Conservation (phyloP, 2,888 invertebrate species). For the Eupithecia centaureata region DNA sequence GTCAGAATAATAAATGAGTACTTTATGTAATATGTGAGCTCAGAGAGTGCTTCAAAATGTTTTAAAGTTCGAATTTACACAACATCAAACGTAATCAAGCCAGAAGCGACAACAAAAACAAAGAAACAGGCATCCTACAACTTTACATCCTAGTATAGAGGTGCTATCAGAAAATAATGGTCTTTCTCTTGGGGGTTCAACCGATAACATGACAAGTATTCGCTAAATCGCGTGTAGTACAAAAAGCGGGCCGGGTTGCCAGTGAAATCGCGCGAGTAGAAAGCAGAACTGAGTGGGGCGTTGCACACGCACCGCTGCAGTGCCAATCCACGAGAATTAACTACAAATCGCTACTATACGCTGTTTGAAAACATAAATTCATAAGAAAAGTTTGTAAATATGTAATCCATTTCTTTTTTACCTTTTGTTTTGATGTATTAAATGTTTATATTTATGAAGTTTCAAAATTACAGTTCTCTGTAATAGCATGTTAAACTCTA, state of each 20-base stretch:
- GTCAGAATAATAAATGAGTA: constrained; percentile 10
- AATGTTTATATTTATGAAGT: too few species aligned
- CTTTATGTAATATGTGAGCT: background rate
- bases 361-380: background rate
- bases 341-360: constrained; percentile 3
- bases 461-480: too few species aligned
- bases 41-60: background rate
- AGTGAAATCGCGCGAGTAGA: constrained; percentile 83
- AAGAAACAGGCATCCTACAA: background rate
- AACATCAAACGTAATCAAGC: background rate
- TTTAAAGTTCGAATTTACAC: background rate
- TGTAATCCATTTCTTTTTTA: background rate
- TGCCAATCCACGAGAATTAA: constrained; percentile 46
- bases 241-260: constrained; percentile 45
- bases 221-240: constrained; percentile 71
- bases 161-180: background rate
- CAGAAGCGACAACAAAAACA: background rate
- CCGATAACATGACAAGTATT: constrained; percentile 63
- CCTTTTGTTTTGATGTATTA: too few species aligned
- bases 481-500: too few species aligned
- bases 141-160: background rate
- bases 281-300: constrained; percentile 81
- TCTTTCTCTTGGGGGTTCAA: constrained; percentile 37
- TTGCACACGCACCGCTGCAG: constrained; percentile 63
- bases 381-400: background rate